Base-by-base conservation (phyloP, 2,797 vertebrate genomes). In the Antrozous pallidus region DNA sequence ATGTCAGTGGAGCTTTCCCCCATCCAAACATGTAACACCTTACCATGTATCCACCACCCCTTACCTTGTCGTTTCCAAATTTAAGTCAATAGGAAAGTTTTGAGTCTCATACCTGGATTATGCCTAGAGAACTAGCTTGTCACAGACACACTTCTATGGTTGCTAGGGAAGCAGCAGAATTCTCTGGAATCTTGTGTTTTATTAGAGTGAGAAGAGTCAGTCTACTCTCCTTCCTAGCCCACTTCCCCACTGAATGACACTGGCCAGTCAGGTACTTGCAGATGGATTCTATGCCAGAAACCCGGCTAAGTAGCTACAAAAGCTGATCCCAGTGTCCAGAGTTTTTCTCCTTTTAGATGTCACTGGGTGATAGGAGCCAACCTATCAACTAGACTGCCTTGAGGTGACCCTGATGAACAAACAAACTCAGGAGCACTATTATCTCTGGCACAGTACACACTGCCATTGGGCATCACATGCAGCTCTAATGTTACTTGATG, bases 51-150 rank as follows among this genome's bases (percentile, higher is more conserved):
- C 96, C 84, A 91, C 71, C 91, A 96, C 31, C 95, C 38, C 18
- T 96, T 95, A 90, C 85, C 36, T 93, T 93, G 95, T 80, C 22
- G 12, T 97, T 95, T 96, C 98, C 98, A 98, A 98, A 98, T 97
- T 98, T 98, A 97, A 98, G 98, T 98, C 97, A 96, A 88, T 97
- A 98, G 98, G 98, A 99, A 99, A 99, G 98, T 98, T 98, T 99
- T 98, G 98, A 98, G 97, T 98, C 98, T 99, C 98, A 99, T 98
- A 98, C 97, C 98, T 97, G 98, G 97, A 97, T 98, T 98, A 98
- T 95, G 98, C 98, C 90, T 96, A 98, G 97, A 98, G 98, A 98
- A 98, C 97, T 98, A 98, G 98, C 97, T 98, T 98, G 97, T 98
- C 98, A 98, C 98, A 98, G 97, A 98, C 98, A 98, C 97, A n/a